Evolutionary conservation across 2,113 vertebrate species (phyloP).

Genomic region (Chlorodrepanis virens): DNA sequence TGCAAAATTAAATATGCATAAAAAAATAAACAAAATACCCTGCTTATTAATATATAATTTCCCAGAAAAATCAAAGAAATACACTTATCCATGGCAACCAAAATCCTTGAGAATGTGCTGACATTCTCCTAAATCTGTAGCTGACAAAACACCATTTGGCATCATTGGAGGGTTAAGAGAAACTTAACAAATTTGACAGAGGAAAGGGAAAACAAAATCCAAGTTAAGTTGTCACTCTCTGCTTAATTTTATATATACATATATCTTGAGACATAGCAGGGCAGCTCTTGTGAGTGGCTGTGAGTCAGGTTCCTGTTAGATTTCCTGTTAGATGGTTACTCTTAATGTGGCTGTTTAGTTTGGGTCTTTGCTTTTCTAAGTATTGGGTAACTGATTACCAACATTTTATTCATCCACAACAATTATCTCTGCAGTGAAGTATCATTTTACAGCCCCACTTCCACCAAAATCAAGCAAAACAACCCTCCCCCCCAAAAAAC

Average conservation of each 20-base stretch:
- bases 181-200: slow-evolving; percentile 24
- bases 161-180: slow-evolving; percentile 25
- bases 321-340: slow-evolving; percentile 1
- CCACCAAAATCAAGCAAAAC: background rate
- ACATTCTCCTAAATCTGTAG: slow-evolving; percentile 12
- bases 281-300: background rate
- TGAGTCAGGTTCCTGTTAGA: background rate
- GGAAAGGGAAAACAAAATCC: slow-evolving; percentile 38
- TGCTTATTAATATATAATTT: slow-evolving; percentile 20
- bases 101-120: background rate
- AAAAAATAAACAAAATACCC: background rate
- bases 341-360: background rate
- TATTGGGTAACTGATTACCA: background rate
- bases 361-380: background rate
- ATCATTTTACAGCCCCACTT: background rate
- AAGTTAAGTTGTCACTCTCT: background rate
- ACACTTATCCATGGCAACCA: slow-evolving; percentile 32
- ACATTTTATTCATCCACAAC: background rate
- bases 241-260: background rate
- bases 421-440: background rate
- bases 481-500: background rate
- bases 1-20: background rate
- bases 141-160: slow-evolving; percentile 56
- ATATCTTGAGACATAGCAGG: background rate
- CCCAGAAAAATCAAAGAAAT: slow-evolving; percentile 25